A percentile compares a stretch with the other conserved stretches of the same genome.
phyloP scores from a whole-genome alignment of 2,113 vertebrate species.

The Ophiodon elongatus region DNA sequence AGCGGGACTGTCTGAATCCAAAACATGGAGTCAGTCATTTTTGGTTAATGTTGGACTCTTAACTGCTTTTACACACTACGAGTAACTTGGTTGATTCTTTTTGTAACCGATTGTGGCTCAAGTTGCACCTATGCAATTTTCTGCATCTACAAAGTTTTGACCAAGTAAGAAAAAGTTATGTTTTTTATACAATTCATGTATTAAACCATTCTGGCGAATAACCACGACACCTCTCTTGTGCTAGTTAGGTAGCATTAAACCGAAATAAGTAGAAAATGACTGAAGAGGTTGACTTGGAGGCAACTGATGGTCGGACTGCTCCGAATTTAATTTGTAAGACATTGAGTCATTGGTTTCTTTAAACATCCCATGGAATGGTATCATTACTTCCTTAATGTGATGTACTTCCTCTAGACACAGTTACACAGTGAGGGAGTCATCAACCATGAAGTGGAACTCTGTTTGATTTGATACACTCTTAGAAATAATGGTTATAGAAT shows the following conservation, averaged over 20 bases:
- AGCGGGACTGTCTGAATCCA: slow-evolving; percentile 31
- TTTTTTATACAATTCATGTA: slow-evolving; percentile 7
- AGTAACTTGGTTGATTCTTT: slow-evolving; percentile 5
- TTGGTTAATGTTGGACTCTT: slow-evolving; percentile 21
- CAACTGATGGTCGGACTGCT: not conserved
- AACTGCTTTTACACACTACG: slow-evolving; percentile 16
- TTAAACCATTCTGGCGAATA: not conserved
- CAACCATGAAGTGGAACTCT: not conserved
- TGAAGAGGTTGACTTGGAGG: not conserved
- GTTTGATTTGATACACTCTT: not conserved
- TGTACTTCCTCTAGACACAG: slow-evolving; percentile 1
- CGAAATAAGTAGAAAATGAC: not conserved
- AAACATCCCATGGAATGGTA: not conserved
- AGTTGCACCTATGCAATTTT: slow-evolving; percentile 37
- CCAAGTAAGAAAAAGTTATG: not conserved
- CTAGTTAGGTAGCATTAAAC: slow-evolving; percentile 2
- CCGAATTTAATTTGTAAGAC: not conserved
- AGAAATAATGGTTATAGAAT: not conserved
- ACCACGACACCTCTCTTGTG: not conserved
- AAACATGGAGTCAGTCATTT: slow-evolving; percentile 9
- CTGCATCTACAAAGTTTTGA: not conserved
- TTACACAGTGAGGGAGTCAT: not conserved
- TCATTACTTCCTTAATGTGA: not conserved
- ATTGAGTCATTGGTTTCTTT: not conserved
- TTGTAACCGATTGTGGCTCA: slow-evolving; percentile 1